Base-by-base conservation (phyloP, 2,888 invertebrate genomes). In the Lepidochrysops patricia region DNA sequence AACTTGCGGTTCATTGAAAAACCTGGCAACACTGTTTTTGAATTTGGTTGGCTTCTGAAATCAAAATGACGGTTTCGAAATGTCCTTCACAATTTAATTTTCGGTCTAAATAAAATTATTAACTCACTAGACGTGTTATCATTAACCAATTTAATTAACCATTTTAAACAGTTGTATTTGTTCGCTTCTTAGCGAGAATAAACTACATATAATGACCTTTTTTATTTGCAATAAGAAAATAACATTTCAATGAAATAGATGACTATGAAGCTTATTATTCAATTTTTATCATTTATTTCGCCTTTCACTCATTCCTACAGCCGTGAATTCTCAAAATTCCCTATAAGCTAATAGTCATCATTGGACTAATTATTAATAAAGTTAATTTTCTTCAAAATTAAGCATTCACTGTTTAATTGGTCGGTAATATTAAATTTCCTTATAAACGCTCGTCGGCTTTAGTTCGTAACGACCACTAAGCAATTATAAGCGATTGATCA, bases 1-100 rank as follows among this genome's bases (percentile, higher is more conserved):
- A 73, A 78, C 73, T 80, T 79, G 29, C 4, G 32, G 29, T 19
- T 32, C 15, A 54, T 29, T 54, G 32, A 32, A 27, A 52, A 29
- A 29, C 15, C 52, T 52, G 29, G 52, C 52, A 29, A 52, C 52
- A 52, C 72, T 67, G 59, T 15, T 52, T 29, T 52, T 9, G 15
- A 15, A 9, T 29, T 52, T 52, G 13, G 29, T 15, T 52, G 2
- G 15, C 25, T 25, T 49, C 9, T 48, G 35, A 2, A 35, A 35
- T 13, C 35, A 35, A 35, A 35, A 35, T 35, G 34, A 5, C 13
- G 13, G 34, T 34, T 7, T 35, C n/a, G n/a, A n/a, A n/a, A n/a
- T n/a, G n/a, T n/a, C n/a, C n/a, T n/a, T n/a, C n/a, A n/a, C n/a
- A n/a, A n/a, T n/a, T n/a, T n/a, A n/a, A n/a, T n/a, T n/a, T n/a